Percentiles rank a stretch among this genome's conserved stretches.
Conservation (phyloP, 2,888 invertebrate species). For the Chrysopilus asiliformis region DNA sequence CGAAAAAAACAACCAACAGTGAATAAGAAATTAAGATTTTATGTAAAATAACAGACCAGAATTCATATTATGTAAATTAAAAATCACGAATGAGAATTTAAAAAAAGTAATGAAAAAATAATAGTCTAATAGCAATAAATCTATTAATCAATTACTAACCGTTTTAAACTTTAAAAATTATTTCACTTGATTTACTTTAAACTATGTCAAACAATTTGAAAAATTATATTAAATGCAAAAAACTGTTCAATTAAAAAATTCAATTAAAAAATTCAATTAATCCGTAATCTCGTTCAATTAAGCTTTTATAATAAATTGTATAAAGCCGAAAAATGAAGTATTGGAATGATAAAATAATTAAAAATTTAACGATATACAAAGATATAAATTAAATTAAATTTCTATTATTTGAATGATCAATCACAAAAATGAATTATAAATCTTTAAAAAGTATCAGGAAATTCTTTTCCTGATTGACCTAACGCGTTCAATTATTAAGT, state of each 20-base stretch:
- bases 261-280: conserved; percentile 13
- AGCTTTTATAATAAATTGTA: conserved; percentile 9
- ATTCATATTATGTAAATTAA: no score
- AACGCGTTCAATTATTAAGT: conserved; percentile 16
- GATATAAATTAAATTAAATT: not conserved
- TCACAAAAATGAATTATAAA: no score
- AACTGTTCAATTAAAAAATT: conserved; percentile 2
- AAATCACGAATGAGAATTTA: not conserved
- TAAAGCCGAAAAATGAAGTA: conserved; percentile 1
- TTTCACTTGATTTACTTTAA: no score
- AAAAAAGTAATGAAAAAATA: not conserved
- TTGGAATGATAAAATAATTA: not conserved
- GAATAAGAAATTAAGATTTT: no score
- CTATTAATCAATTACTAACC: not conserved
- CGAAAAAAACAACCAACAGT: no score
- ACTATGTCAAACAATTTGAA: not conserved
- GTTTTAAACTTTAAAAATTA: no score
- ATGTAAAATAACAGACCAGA: no score
- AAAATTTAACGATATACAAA: not conserved
- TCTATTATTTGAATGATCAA: not conserved
- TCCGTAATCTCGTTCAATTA: conserved; percentile 11
- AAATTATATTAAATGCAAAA: not conserved
- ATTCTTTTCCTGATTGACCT: conserved; percentile 13
- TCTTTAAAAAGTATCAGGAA: no score
- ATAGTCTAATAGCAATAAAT: not conserved